Conservation (phyloP, 2,113 vertebrate genomes). For the Steatornis caripensis region DNA sequence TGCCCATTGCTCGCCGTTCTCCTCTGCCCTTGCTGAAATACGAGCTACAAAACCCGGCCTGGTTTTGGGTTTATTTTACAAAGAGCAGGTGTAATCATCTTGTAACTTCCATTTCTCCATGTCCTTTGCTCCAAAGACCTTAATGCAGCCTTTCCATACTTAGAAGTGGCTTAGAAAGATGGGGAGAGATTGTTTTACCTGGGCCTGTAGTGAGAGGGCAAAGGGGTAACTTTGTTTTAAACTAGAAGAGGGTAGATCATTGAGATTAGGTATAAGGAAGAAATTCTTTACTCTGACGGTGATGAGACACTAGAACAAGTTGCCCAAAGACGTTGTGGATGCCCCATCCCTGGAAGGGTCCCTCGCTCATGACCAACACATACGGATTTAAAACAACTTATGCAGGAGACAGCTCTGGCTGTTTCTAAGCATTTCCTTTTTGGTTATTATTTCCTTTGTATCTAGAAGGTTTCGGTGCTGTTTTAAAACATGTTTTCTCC, state of each 20-base stretch:
- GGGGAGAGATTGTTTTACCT: not conserved
- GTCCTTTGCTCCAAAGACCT: accelerated
- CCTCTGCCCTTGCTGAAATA: too few species aligned
- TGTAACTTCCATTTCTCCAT: not conserved
- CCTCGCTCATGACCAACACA: not conserved
- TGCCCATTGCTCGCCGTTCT: too few species aligned
- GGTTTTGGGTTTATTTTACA: not conserved
- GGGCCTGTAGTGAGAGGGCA: not conserved
- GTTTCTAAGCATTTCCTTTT: not conserved
- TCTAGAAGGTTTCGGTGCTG: not conserved
- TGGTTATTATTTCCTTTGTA: not conserved
- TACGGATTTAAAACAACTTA: not conserved
- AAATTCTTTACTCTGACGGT: not conserved
- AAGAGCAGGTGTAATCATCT: not conserved
- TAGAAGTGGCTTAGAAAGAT: too few species aligned
- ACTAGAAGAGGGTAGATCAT: not conserved
- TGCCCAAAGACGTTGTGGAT: not conserved
- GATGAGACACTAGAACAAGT: accelerated
- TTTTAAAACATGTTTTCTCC: not conserved
- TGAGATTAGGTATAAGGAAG: not conserved
- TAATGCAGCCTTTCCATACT: accelerated
- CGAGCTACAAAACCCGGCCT: too few species aligned
- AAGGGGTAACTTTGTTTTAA: not conserved
- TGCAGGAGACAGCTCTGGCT: not conserved
- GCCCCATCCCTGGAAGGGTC: not conserved